A percentile compares a stretch with the other conserved stretches of the same genome.
These are phyloP conservation scores for Scaptomyza parva DNA, from an alignment of 2,888 invertebrate genomes.

Conservation along the genomic window DNA sequence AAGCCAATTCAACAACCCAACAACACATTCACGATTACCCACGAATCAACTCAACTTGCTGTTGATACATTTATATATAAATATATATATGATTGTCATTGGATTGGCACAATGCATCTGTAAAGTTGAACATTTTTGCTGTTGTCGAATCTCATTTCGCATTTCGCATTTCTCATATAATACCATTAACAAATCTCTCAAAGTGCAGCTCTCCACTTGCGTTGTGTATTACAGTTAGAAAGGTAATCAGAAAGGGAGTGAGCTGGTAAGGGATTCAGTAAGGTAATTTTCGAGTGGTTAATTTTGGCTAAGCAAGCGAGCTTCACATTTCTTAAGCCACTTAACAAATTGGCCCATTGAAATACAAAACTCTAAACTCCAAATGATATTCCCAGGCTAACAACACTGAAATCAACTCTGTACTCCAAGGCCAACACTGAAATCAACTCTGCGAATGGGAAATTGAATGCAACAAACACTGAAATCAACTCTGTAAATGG, in stretches of 20 bases:
- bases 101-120: conserved; percentile 43
- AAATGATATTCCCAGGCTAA: no score
- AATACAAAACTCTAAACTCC: no score
- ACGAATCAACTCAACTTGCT: conserved; percentile 60
- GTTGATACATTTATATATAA: neutral
- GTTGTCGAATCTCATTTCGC: conserved; percentile 20
- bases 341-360: conserved; percentile 47
- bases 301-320: conserved; percentile 31
- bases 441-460: no score
- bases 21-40: conserved; percentile 22
- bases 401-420: no score
- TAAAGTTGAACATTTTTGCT: conserved; percentile 23
- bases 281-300: conserved; percentile 8
- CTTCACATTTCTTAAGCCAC: conserved; percentile 39
- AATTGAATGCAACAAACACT: no score
- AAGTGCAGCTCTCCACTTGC: conserved; percentile 17
- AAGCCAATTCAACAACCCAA: conserved; percentile 14
- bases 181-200: conserved; percentile 54
- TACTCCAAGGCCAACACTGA: no score
- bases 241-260: no score
- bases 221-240: neutral
- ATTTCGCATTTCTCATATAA: conserved; percentile 67
- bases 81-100: conserved; percentile 54
- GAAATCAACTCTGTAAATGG: no score
- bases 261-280: no score